A percentile compares a stretch with the other conserved stretches of the same genome.
Evolutionary conservation across 2,113 vertebrate species (phyloP).

Genomic region (Toxotes jaculatrix): DNA sequence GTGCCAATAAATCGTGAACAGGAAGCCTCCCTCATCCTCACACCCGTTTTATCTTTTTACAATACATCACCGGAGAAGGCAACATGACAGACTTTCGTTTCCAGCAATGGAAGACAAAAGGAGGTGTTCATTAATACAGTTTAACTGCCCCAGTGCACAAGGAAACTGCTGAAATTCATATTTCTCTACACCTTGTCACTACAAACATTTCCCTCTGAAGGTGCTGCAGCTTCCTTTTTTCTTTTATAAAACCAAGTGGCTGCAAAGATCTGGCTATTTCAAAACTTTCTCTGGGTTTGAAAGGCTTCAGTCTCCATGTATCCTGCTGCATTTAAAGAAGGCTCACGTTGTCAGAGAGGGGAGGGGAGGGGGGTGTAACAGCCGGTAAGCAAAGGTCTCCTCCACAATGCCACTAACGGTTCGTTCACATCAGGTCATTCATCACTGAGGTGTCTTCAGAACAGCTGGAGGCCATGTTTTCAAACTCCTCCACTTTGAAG

Average conservation of each 20-base stretch:
- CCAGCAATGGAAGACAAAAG: slow-evolving; percentile 66
- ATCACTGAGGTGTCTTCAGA: slow-evolving; percentile 72
- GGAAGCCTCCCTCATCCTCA: slow-evolving; percentile 50
- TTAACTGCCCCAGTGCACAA: slow-evolving; percentile 57
- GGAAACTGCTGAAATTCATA: slow-evolving; percentile 52
- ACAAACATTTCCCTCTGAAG: slow-evolving; percentile 33
- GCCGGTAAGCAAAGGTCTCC: slow-evolving; percentile 35
- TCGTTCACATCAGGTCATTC: slow-evolving; percentile 50
- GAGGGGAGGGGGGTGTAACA: slow-evolving; percentile 26
- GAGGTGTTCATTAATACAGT: slow-evolving; percentile 68
- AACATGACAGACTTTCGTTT: slow-evolving; percentile 66
- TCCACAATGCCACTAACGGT: slow-evolving; percentile 51
- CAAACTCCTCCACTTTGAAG: slow-evolving; percentile 48
- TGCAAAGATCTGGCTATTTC: slow-evolving; percentile 12
- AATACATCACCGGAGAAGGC: slow-evolving; percentile 50
- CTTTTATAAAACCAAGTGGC: slow-evolving; percentile 7
- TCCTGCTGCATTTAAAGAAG: slow-evolving; percentile 6
- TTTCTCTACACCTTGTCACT: slow-evolving; percentile 47
- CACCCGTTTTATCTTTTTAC: slow-evolving; percentile 55
- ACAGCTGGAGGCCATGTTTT: slow-evolving; percentile 75
- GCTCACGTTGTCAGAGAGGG: neutral
- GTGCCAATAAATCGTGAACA: slow-evolving; percentile 69
- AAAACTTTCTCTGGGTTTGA: neutral
- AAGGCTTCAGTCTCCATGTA: slow-evolving; percentile 19
- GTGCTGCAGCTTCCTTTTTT: slow-evolving; percentile 21